Evolutionary conservation across 2,888 invertebrate species (phyloP).

Genomic region (Dicycla oo): DNA sequence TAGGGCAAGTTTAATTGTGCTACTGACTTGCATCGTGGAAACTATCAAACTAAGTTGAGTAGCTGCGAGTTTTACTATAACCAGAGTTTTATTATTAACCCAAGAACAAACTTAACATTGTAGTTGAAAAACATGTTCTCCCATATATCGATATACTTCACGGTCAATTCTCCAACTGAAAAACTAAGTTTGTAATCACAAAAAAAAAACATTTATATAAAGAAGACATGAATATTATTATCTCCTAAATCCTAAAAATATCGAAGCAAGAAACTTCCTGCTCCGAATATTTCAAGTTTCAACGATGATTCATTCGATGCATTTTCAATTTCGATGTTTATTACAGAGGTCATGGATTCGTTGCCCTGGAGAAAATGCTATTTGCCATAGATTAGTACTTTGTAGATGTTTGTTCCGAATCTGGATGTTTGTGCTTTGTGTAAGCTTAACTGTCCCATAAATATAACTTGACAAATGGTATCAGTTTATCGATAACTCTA

Average conservation of each 20-base stretch:
- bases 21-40: not conserved
- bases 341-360: not conserved
- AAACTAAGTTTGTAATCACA: too few species aligned
- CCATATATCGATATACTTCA: too few species aligned
- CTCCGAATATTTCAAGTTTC: not conserved
- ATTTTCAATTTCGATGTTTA: not conserved
- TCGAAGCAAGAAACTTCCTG: not conserved
- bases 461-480: too few species aligned
- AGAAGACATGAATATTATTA: not conserved
- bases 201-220: too few species aligned
- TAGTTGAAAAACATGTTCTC: too few species aligned
- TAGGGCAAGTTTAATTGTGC: not conserved
- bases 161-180: too few species aligned
- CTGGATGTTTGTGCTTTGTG: not conserved
- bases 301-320: too few species aligned
- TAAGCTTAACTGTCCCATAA: not conserved
- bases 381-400: not conserved
- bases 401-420: not conserved
- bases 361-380: conserved; percentile 1
- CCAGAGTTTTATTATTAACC: not conserved
- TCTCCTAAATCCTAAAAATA: not conserved
- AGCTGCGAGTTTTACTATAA: not conserved
- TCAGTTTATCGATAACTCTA: not conserved
- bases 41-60: not conserved
- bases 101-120: too few species aligned